phyloP scores from a whole-genome alignment of 1,140 invertebrate genomes.

The Magallana gigas region DNA sequence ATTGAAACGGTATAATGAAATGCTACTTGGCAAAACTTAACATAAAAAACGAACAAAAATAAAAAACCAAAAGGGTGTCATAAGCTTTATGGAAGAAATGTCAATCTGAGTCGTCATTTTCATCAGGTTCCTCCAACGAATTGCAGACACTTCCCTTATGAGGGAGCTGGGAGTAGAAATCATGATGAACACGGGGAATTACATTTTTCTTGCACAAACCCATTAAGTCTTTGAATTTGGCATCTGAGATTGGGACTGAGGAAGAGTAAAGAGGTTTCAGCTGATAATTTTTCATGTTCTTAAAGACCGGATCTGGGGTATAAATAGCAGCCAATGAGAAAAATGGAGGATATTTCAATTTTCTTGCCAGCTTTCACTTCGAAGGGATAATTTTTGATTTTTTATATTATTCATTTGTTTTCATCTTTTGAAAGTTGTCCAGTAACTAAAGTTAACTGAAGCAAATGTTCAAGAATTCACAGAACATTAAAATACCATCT shows the following conservation, averaged over 20 bases:
- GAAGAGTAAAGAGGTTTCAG: constrained; percentile 2
- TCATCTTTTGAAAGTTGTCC: too few relatives aligned
- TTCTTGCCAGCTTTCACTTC: too few relatives aligned
- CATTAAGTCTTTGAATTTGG: background rate
- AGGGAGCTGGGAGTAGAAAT: background rate
- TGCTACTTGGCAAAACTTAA: background rate
- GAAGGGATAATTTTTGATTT: too few relatives aligned
- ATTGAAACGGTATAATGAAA: background rate
- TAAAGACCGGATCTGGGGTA: too few relatives aligned
- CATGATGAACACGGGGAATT: background rate
- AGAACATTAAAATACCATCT: too few relatives aligned
- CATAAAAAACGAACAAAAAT: too few relatives aligned
- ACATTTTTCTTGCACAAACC: background rate
- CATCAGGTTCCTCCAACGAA: background rate
- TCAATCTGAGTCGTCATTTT: constrained; percentile 14
- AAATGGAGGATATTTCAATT: too few relatives aligned
- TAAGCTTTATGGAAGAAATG: background rate
- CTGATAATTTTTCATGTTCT: background rate
- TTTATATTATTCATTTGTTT: too few relatives aligned
- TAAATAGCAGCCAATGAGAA: too few relatives aligned
- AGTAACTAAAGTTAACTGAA: too few relatives aligned
- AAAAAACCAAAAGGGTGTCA: background rate
- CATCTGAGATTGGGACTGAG: constrained; percentile 4
- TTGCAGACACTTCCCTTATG: background rate
- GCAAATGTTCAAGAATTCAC: too few relatives aligned